phyloP scores from a whole-genome alignment of 2,797 vertebrate species.

The Muscicapa striata region DNA sequence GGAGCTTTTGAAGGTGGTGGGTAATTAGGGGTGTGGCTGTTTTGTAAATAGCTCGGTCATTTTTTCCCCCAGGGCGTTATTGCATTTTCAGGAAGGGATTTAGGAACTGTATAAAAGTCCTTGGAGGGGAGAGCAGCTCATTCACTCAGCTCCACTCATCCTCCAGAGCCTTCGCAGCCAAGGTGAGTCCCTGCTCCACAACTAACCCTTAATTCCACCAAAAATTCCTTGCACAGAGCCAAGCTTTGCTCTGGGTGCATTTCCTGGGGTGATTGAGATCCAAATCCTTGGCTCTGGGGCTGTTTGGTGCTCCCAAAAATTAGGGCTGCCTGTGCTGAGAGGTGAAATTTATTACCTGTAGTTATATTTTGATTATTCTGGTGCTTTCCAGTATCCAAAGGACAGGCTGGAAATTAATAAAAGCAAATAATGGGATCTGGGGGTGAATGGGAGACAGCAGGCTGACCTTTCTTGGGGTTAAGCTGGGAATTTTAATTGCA shows the following conservation, averaged over 20 bases:
- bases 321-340: background rate
- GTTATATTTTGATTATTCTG: background rate
- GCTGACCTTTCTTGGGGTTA: background rate
- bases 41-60: slow-evolving; percentile 57
- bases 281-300: background rate
- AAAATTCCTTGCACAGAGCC: background rate
- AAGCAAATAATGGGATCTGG: background rate
- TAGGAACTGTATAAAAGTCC: slow-evolving; percentile 56
- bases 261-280: background rate
- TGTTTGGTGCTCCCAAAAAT: background rate
- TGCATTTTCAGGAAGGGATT: slow-evolving; percentile 51
- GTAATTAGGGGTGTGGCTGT: slow-evolving; percentile 60
- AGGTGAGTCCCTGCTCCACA: slow-evolving; percentile 19
- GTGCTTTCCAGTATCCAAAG: background rate
- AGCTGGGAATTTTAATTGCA: background rate
- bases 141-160: background rate
- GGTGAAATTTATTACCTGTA: background rate
- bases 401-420: background rate
- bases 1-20: slow-evolving; percentile 34
- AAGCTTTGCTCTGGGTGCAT: background rate
- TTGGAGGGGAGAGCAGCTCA: background rate
- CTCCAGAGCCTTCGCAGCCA: background rate
- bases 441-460: background rate
- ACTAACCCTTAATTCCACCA: background rate
- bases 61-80: slow-evolving; percentile 12